A percentile compares a stretch with the other conserved stretches of the same genome.
These are phyloP conservation scores for Gastrophryne carolinensis DNA, from an alignment of 2,797 vertebrate genomes.

Conservation along the genomic window DNA sequence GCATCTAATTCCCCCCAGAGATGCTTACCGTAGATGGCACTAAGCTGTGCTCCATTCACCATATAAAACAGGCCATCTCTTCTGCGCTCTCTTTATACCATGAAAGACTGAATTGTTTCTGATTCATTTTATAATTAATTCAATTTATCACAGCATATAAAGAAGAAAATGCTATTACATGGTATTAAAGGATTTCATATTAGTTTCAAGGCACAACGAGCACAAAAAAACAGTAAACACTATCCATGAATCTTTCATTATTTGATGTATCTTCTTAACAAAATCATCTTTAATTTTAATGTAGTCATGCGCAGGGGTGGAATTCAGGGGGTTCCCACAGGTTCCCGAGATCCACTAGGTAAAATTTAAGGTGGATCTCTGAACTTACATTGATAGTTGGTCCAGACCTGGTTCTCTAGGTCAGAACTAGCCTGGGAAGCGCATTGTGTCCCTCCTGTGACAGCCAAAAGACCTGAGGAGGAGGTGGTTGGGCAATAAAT, in stretches of 20 bases:
- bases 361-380: too few species aligned
- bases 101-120: slow-evolving; percentile 50
- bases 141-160: slow-evolving; percentile 52
- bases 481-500: too few species aligned
- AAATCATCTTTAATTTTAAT: slow-evolving; percentile 22
- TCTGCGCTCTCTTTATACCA: slow-evolving; percentile 34
- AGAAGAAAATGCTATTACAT: slow-evolving; percentile 48
- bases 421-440: too few species aligned
- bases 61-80: slow-evolving; percentile 18
- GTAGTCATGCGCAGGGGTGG: too few species aligned
- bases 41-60: background rate
- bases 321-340: too few species aligned
- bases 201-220: slow-evolving; percentile 44
- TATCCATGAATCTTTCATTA: slow-evolving; percentile 52
- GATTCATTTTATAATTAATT: slow-evolving; percentile 55
- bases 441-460: too few species aligned
- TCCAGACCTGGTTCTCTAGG: too few species aligned
- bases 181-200: slow-evolving; percentile 56
- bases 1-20: slow-evolving; percentile 32
- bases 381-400: too few species aligned
- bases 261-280: slow-evolving; percentile 43
- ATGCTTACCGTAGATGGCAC: slow-evolving; percentile 2
- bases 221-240: slow-evolving; percentile 44
- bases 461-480: too few species aligned
- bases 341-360: too few species aligned